A percentile compares a stretch with the other conserved stretches of the same genome.
Conservation (phyloP, 2,797 vertebrate genomes). For the Bucorvus abyssinicus region DNA sequence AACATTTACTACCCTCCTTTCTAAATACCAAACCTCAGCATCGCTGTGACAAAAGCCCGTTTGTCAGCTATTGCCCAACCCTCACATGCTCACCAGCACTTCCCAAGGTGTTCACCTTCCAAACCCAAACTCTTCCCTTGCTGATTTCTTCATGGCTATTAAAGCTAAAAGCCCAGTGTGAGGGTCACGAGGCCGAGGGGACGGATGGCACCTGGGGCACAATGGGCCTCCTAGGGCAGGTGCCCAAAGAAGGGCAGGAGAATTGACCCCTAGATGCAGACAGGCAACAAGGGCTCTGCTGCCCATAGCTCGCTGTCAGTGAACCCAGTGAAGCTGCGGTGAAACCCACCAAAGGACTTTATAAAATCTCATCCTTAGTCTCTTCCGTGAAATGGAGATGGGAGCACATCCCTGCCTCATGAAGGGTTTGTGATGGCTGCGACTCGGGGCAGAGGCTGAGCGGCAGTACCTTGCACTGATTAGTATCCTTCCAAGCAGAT, state of each 20-base stretch:
- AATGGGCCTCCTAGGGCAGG: not conserved
- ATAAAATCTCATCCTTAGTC: not conserved
- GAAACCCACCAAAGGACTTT: not conserved
- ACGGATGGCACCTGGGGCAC: accelerated
- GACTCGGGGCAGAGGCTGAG: not conserved
- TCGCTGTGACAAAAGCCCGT: not conserved
- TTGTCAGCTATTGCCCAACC: not conserved
- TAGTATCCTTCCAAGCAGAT: not conserved
- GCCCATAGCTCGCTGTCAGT: not conserved
- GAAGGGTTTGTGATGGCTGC: not conserved
- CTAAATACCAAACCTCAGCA: not conserved
- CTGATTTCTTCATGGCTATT: not conserved
- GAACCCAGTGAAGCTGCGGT: not conserved
- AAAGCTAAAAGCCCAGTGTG: not conserved
- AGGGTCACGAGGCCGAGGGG: not conserved
- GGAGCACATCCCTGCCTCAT: not conserved
- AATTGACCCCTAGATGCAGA: not conserved
- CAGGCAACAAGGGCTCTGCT: not conserved
- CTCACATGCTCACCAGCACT: not conserved
- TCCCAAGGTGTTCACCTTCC: not conserved
- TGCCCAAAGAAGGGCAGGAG: not conserved
- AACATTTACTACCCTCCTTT: not conserved
- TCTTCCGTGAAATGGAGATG: not conserved
- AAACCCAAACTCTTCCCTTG: not conserved
- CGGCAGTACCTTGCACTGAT: not conserved